Evolutionary conservation across 1,140 invertebrate species (phyloP).

Genomic region (Arctopsyche grandis): DNA sequence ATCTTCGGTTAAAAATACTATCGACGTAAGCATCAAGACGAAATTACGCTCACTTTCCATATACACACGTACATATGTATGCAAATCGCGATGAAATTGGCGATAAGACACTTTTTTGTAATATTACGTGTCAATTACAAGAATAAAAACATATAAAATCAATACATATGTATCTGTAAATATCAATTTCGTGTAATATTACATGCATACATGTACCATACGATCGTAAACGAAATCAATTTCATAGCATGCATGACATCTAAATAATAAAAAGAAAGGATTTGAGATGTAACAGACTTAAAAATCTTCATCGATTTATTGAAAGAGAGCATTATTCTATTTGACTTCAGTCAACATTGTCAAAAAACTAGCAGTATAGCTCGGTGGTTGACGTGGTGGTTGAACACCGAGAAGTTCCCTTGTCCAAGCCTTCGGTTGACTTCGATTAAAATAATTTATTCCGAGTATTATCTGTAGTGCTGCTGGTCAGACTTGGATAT

Average conservation of each 20-base stretch:
- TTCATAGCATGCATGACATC: too few species aligned
- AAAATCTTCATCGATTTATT: too few species aligned
- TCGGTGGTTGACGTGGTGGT: neutral
- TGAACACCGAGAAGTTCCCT: neutral
- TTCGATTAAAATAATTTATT: too few species aligned
- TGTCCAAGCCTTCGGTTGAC: neutral
- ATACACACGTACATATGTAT: neutral
- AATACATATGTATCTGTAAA: neutral
- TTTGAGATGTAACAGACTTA: too few species aligned
- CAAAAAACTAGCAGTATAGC: too few species aligned
- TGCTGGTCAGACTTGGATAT: too few species aligned
- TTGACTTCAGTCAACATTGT: too few species aligned
- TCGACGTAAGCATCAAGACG: neutral
- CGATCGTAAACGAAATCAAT: too few species aligned
- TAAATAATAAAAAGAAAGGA: too few species aligned
- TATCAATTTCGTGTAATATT: too few species aligned
- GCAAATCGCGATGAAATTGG: neutral
- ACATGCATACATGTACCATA: too few species aligned
- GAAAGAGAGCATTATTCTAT: neutral
- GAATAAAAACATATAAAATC: neutral
- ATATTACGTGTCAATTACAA: neutral
- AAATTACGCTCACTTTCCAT: constrained; percentile 5
- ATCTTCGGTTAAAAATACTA: constrained; percentile 14
- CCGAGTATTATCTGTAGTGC: too few species aligned
- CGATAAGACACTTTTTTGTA: neutral